Base-by-base conservation (phyloP, 2,113 vertebrate genomes). In the Grallaria varia region DNA sequence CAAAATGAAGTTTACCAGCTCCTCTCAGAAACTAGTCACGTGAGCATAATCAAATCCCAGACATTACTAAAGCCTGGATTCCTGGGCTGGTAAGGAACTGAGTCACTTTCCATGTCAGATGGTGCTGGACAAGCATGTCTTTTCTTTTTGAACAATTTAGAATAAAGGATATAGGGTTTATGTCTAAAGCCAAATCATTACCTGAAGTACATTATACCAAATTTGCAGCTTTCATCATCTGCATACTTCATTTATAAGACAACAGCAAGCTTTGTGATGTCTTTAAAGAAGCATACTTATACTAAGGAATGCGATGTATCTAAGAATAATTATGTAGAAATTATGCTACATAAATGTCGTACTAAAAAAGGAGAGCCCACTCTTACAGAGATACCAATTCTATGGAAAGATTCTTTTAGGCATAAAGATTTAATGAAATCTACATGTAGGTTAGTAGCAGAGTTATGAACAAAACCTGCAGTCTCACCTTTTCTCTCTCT, bases 1-100 rank as follows among this genome's bases (percentile, higher is more conserved):
- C 91, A 96, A 95, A 97, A 95, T 8, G 7, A 95, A 96, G 95
- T 96, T 96, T 97, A 89, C 81, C 81, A 79, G 69, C 84, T 92
- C 50, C 86, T 58, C 87, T 92, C 77, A 94, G 93, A 95, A 94
- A 75, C 64, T 21, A 95, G 58, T 68, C 90, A 84, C 84, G 90
- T 84, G 77, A 92, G 84, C 69, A 87, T 95, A 96, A 96, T 96
- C 92, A 95, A 95, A 97, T 95, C 68, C 73, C 60, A 88, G 68
- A 33, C 64, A 93, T 97, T 95, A 97, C 78, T 69, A 84, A 93
- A 93, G 81, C 75, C 79, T 96, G 95, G 53, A 87, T 91, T 95
- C 86, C 90, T 84, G 42, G 80, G 77, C 85, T 92, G 72, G 56
- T 89, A 84, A 91, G 75, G 69, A 96, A 85, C 44, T 45, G 66